Conservation (phyloP, 2,113 vertebrate genomes). For the Rhineura floridana region DNA sequence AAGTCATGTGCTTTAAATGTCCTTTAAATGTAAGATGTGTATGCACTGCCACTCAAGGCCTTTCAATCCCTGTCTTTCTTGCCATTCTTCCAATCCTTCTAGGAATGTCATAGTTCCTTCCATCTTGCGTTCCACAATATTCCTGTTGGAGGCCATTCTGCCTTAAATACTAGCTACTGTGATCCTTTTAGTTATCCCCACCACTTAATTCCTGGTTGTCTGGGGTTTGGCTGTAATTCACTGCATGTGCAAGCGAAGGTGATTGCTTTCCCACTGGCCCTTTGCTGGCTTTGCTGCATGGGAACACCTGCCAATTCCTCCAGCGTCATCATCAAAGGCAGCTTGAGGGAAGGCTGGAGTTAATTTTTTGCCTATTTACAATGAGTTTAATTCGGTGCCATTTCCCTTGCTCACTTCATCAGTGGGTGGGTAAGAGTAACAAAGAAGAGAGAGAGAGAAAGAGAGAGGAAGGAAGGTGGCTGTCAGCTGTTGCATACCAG, state of each 20-base stretch:
- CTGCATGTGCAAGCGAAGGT: neutral
- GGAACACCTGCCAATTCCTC: slow-evolving; percentile 12
- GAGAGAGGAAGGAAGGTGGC: neutral
- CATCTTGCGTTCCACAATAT: neutral
- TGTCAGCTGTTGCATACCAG: neutral
- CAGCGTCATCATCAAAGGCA: slow-evolving; percentile 2
- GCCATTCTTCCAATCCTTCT: neutral
- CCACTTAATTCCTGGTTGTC: neutral
- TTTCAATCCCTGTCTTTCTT: neutral
- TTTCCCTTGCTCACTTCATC: slow-evolving; percentile 20
- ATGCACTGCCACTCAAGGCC: too few species aligned
- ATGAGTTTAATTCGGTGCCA: slow-evolving; percentile 24
- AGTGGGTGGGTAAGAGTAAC: neutral
- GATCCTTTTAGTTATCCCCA: neutral
- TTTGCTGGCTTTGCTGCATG: neutral
- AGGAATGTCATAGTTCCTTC: neutral
- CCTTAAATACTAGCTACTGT: neutral
- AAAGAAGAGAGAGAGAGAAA: neutral
- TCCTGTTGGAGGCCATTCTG: neutral
- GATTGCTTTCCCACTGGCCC: neutral
- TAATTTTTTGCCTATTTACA: slow-evolving; percentile 31
- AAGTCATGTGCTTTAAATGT: too few species aligned
- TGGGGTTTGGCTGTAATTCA: slow-evolving; percentile 13
- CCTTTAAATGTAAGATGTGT: too few species aligned
- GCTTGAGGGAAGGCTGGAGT: neutral